Base-by-base conservation (phyloP, 2,888 invertebrate species). In the Melieria crassipennis region DNA sequence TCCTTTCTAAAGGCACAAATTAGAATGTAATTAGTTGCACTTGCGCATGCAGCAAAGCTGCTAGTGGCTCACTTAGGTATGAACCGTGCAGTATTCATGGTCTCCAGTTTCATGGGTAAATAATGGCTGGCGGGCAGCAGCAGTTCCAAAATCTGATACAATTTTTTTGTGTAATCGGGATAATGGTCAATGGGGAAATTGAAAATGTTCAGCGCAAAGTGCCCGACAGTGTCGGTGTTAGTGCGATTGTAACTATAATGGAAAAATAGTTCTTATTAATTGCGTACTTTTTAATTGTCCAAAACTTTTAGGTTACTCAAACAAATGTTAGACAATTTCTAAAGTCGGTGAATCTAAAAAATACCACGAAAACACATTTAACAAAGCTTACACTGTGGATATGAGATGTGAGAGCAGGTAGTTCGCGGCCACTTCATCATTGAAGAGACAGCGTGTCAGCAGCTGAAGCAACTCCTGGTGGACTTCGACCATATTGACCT, bases 391-490 rank as follows among this genome's bases (percentile, higher is more conserved):
- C 91, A 97, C 91, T 73, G 91, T 91, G 3, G 97, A 94, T 75
- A 97, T 90, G 0, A 97, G 89, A 85, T 97, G 92, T 77, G 93
- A 94, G 70, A 97, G 90, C 11, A 97, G 85, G 87, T 94, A 97
- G 81, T 97, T 94, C 0, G 96, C 96, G 4, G 94, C 94, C 66
- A 97, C 84, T 67, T 89, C 87, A 85, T 97, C 97, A 1, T 96
- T 96, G 45, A 95, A 89, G 4, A 96, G 84, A 13, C 94, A 87
- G 79, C 95, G 93, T 67, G 92, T 92, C 2, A 97, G 87, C 3
- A 95, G 88, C 76, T 92, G 89, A 66, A 92, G 88, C 9, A 97
- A 87, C 79, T 95, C 92, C 68, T 91, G 90, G 62, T 91, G 88
- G 0, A 92, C 87, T 55, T 82, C 78, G 9, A 74, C 66, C 69